These are phyloP conservation scores for Valencia hispanica DNA, from an alignment of 2,797 vertebrate species.

Conservation along the genomic window DNA sequence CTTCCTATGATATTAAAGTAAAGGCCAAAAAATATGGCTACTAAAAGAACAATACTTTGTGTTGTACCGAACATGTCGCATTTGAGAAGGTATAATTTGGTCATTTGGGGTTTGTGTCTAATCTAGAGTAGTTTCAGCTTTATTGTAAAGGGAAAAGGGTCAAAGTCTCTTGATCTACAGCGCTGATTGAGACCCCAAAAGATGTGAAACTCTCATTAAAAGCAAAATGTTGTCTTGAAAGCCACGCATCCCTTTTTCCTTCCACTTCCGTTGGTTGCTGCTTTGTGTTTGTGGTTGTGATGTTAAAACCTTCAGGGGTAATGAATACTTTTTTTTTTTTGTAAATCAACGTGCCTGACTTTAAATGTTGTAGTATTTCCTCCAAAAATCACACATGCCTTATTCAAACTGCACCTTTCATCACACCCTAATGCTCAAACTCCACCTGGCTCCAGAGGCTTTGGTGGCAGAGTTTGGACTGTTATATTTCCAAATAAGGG, in stretches of 20 bases:
- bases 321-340: background rate
- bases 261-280: background rate
- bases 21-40: background rate
- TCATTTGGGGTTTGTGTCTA: no score
- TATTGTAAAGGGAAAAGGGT: no score
- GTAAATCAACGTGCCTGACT: background rate
- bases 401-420: conserved; percentile 21
- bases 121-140: no score
- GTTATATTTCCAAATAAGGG: background rate
- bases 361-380: background rate
- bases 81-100: background rate
- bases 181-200: background rate
- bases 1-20: background rate
- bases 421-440: background rate
- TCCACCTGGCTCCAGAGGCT: no score
- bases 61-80: background rate
- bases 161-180: background rate
- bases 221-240: background rate
- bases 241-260: background rate
- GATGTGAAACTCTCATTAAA: background rate
- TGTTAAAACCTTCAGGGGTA: background rate
- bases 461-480: background rate
- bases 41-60: background rate
- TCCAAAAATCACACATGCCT: conserved; percentile 3
- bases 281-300: background rate